Evolutionary conservation across 2,888 invertebrate species (phyloP), one percentile per base, ranked within the genome.

Genomic region (Platerodrilus igneus): DNA sequence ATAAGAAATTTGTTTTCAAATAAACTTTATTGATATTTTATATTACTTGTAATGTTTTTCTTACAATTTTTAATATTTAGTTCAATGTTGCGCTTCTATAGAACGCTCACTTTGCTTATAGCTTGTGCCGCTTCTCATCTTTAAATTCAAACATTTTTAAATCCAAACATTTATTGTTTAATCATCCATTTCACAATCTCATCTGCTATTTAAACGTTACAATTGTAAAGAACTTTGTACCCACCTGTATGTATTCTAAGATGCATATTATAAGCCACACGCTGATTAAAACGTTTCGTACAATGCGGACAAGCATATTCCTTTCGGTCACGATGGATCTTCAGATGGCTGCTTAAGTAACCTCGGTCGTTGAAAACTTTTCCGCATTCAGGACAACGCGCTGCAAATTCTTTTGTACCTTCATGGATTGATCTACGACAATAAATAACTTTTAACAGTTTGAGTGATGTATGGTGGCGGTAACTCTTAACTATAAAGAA

Each of bases 191-290:
- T n/a, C n/a, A n/a, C n/a, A n/a, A 22, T n/a, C 10, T 6, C 10
- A 23, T 6, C 13, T 23, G 23, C 8, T 23, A 23, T 11, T 23
- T 23, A 23, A 23, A 11, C 14, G 18, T 7, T 2, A n/a, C 23
- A 10, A 14, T 2, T n/a, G n/a, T n/a, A n/a, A n/a, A n/a, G n/a
- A n/a, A n/a, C n/a, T n/a, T n/a, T 16, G 19, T 37, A 41, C 48
- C 53, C 60, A 72, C 79, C 87, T 44, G 86, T 86, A 58, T 88
- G 87, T 41, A 88, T 87, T 41, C 87, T 71, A 2, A 86, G 79
- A 61, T 89, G 88, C 88, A 88, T 88, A 59, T 88, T 88, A 68
- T 87, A 89, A 5, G 88, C 88, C 3, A 89, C 88, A 18, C 88
- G 76, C 63, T 88, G 88, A 64, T 88, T 88, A 63, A 89, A 89